Evolutionary conservation across 2,113 vertebrate species (phyloP).

Genomic region (Glareola pratincola): DNA sequence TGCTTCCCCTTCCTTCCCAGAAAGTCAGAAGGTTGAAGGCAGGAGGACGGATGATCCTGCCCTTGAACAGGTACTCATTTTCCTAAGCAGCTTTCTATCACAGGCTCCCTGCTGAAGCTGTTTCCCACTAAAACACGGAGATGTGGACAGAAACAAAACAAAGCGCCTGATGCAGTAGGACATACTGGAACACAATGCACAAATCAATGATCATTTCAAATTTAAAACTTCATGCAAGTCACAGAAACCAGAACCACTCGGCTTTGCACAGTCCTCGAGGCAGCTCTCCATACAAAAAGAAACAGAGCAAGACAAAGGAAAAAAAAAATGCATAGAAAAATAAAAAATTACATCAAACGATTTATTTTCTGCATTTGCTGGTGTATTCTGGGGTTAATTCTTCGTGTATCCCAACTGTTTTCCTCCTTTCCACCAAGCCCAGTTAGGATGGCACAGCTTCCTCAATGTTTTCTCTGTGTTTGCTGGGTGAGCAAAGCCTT

Average conservation of each 20-base stretch:
- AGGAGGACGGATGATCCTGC: neutral
- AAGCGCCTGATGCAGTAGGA: neutral
- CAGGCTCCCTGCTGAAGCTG: neutral
- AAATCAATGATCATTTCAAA: slow-evolving; percentile 39
- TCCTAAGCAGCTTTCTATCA: slow-evolving; percentile 16
- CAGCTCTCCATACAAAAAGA: neutral
- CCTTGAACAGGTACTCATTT: neutral
- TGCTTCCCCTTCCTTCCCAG: neutral
- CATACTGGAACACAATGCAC: neutral
- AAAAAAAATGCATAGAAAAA: neutral
- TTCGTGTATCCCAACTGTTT: neutral
- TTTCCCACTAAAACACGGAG: neutral
- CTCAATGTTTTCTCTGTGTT: slow-evolving; percentile 54
- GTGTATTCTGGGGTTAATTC: slow-evolving; percentile 1
- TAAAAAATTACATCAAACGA: neutral
- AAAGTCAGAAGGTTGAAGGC: neutral
- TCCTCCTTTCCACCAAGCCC: neutral
- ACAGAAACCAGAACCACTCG: neutral
- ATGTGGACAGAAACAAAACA: slow-evolving; percentile 27
- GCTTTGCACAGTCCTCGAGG: neutral
- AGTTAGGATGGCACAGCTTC: slow-evolving; percentile 18
- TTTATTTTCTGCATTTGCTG: slow-evolving; percentile 4
- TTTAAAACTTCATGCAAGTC: slow-evolving; percentile 16
- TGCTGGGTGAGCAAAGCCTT: slow-evolving; percentile 69
- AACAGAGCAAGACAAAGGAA: neutral